phyloP scores from a whole-genome alignment of 2,113 vertebrate species.

The Paracanthobrama guichenoti region DNA sequence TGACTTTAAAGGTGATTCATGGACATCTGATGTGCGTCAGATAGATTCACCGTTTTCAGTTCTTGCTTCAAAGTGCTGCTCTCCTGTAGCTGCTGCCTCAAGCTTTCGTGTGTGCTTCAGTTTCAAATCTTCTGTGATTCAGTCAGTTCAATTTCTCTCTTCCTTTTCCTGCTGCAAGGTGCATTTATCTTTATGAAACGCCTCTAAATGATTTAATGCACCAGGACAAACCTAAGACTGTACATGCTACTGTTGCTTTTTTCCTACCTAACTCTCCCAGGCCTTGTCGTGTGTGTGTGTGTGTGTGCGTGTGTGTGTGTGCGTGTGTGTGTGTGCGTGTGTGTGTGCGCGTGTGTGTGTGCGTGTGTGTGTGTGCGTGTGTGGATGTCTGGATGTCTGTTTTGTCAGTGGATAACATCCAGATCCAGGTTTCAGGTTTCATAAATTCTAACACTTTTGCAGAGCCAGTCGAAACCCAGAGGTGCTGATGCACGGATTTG shows the following conservation, averaged over 20 bases:
- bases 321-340: not conserved
- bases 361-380: not conserved
- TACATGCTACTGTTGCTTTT: not conserved
- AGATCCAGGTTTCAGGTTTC: constrained; percentile 13
- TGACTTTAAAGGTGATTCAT: constrained; percentile 27
- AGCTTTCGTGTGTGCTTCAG: not conserved
- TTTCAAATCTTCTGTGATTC: not conserved
- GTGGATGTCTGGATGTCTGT: not conserved
- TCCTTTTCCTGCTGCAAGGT: not conserved
- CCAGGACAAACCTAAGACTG: not conserved
- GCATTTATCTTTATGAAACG: not conserved
- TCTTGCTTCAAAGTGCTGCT: not conserved
- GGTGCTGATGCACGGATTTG: not conserved
- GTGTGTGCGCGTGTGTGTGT: not conserved
- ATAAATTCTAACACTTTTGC: constrained; percentile 35
- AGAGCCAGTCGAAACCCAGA: constrained; percentile 7
- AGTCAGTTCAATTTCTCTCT: not conserved
- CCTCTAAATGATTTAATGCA: constrained; percentile 4
- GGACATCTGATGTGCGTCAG: not conserved
- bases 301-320: too few species aligned
- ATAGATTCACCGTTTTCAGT: not conserved
- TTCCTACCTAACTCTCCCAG: not conserved
- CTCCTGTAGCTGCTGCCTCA: constrained; percentile 9
- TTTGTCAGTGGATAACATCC: not conserved
- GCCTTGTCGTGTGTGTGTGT: too few species aligned